Percentiles rank a stretch among this genome's conserved stretches.
Conservation (phyloP, 1,140 invertebrate species). For the Drosophila aff. region DNA sequence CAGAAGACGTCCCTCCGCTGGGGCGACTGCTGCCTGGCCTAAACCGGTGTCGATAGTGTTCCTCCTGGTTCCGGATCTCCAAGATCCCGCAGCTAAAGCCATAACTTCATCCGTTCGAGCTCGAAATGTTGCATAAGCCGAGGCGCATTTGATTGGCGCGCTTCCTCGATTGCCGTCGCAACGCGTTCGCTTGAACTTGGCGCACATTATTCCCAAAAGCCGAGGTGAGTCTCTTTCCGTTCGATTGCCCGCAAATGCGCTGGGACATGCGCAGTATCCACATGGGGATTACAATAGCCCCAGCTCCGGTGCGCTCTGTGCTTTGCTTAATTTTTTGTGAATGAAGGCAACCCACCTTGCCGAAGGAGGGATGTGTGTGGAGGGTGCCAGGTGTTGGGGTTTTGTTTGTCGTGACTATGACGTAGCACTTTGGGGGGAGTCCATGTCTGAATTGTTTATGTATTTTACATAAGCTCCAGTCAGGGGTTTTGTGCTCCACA, state of each 20-base stretch:
- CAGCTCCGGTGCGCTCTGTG: conserved; percentile 22
- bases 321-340: conserved; percentile 67
- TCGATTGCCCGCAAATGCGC: conserved; percentile 64
- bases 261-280: conserved; percentile 64
- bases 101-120: conserved; percentile 20
- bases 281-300: conserved; percentile 9
- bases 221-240: conserved; percentile 66
- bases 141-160: conserved; percentile 80
- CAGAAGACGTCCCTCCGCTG: conserved; percentile 97
- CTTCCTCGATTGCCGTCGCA: conserved; percentile 68
- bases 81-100: conserved; percentile 8
- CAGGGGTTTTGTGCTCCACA: conserved; percentile 1
- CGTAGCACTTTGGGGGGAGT: conserved; percentile 27
- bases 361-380: neutral
- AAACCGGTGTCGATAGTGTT: conserved; percentile 10
- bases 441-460: conserved; percentile 36
- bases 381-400: conserved; percentile 4
- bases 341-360: conserved; percentile 56
- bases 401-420: conserved; percentile 29
- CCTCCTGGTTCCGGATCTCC: conserved; percentile 37
- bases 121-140: conserved; percentile 77
- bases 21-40: conserved; percentile 92
- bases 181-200: conserved; percentile 74
- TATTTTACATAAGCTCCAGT: conserved; percentile 40
- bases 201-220: conserved; percentile 41